These are phyloP conservation scores for Gymnarchus niloticus DNA, from an alignment of 2,113 vertebrate species.

Conservation along the genomic window DNA sequence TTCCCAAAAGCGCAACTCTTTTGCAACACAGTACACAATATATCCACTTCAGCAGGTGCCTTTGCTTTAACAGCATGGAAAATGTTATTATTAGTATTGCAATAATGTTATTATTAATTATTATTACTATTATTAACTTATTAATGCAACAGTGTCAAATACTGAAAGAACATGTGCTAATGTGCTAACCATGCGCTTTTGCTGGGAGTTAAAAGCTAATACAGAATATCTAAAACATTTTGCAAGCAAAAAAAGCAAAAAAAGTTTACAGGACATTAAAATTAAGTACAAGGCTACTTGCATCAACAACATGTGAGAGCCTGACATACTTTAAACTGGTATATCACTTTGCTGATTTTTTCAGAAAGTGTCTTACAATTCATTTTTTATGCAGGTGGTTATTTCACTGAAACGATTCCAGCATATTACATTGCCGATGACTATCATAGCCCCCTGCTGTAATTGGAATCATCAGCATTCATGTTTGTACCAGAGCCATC, in stretches of 20 bases:
- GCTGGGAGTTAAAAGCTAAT: background rate
- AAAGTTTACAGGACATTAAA: too few relatives aligned
- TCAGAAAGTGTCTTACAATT: background rate
- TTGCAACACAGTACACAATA: background rate
- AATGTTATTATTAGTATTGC: too few relatives aligned
- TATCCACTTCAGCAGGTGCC: background rate
- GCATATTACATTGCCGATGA: background rate
- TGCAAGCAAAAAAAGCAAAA: background rate
- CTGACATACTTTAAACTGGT: background rate
- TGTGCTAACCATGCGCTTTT: background rate
- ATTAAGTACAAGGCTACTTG: background rate
- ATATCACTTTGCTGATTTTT: background rate
- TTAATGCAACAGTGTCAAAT: background rate
- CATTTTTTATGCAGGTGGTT: background rate
- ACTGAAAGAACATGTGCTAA: background rate
- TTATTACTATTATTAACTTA: too few relatives aligned
- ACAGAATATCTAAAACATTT: background rate
- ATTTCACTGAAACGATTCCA: background rate
- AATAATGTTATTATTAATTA: too few relatives aligned
- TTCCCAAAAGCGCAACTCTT: background rate
- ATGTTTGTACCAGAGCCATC: background rate
- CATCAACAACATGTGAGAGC: background rate
- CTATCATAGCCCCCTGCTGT: background rate
- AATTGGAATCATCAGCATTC: background rate
- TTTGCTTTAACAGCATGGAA: background rate